Evolutionary conservation across 1,140 invertebrate genomes (phyloP), one percentile per base, ranked within the genome.

Genomic region (Mizuhopecten yessoensis): DNA sequence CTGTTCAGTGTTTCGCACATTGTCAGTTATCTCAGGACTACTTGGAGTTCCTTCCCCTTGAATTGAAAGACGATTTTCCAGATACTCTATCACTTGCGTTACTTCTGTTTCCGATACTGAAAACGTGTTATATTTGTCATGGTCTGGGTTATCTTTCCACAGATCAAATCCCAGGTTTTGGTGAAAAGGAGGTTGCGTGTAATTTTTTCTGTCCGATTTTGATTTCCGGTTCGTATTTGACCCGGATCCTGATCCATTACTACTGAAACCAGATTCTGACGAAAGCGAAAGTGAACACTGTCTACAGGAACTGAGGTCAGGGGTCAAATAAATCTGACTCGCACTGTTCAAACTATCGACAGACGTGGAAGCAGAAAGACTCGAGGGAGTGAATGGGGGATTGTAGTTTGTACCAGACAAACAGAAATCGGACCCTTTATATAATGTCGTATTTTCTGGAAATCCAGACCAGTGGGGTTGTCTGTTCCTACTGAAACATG

Each of bases 81-180:
- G 89, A 91, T 95, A 95, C n/a, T 93, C 90, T 89, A 95, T 95
- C 10, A 95, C 93, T 75, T 94, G 92, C 17, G 95, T 95, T 9
- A 96, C 92, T 45, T 96, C 95, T n/a, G 93, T 93, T 90, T 96
- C 95, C 0, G 95, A 95, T 29, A 96, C 95, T 17, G 94, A 93
- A 91, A 96, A 96, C 33, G 95, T 96, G 88, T 95, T 94, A 91
- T 94, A 96, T 29, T 93, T 92, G 87, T 96, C 95, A 29, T 94
- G 93, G 87, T 96, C 95, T 15, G 95, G 95, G 86, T 96, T 95
- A 34, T 95, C 95, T 87, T 94, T 95, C 95, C 95, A 96, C 75
- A 96, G 91, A 20, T 94, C 94, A 10, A 89, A 87, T 7, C 93
- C 92, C n/a, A 94, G 57, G 57, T 75, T 75, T 75, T 75, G 57